Conservation (phyloP, 2,113 vertebrate species). For the Abramis brama region DNA sequence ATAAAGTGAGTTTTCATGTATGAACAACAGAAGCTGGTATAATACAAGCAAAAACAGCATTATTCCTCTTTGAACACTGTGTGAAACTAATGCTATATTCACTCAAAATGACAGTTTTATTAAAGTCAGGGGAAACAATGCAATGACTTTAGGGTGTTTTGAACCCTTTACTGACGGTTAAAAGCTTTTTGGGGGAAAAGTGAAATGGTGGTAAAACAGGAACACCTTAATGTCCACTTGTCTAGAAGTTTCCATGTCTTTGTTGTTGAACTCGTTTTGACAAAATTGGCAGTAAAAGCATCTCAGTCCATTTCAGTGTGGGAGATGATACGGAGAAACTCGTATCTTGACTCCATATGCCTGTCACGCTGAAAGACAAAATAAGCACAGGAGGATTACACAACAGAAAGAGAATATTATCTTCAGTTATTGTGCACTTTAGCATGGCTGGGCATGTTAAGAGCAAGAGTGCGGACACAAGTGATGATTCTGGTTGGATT, state of each 20-base stretch:
- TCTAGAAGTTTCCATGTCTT: slow-evolving; percentile 11
- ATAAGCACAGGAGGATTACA: background rate
- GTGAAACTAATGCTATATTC: background rate
- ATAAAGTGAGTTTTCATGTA: background rate
- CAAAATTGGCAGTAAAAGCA: slow-evolving; percentile 24
- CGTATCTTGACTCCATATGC: slow-evolving; percentile 23
- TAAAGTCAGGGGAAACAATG: background rate
- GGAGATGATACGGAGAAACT: background rate
- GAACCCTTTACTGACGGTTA: background rate
- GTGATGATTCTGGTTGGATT: background rate
- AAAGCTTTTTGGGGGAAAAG: background rate
- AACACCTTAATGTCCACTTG: background rate
- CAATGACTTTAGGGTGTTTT: background rate
- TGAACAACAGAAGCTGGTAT: background rate
- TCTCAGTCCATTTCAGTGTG: slow-evolving; percentile 39
- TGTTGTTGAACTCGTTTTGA: slow-evolving; percentile 9
- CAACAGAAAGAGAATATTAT: background rate
- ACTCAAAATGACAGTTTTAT: slow-evolving; percentile 7
- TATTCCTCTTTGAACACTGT: background rate
- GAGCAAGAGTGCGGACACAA: background rate
- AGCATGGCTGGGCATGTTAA: background rate
- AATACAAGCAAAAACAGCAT: background rate
- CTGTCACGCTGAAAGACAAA: slow-evolving; percentile 25
- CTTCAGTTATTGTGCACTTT: background rate
- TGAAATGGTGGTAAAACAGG: background rate